phyloP scores from a whole-genome alignment of 2,113 vertebrate genomes.

The Mobula birostris region DNA sequence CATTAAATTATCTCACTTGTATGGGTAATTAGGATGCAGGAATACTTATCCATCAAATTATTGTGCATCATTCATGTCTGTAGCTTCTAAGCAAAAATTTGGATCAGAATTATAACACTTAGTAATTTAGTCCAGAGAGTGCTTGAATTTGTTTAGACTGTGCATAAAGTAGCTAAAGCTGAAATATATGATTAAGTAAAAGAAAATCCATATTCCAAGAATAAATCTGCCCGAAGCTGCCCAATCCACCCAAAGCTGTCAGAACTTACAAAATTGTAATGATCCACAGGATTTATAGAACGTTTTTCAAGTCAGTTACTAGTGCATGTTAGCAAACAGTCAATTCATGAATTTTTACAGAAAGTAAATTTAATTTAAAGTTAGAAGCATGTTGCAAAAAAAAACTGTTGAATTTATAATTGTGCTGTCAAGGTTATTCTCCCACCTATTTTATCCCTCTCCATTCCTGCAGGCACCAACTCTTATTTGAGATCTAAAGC shows the following conservation, averaged over 20 bases:
- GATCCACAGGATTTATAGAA: neutral
- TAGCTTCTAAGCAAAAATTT: neutral
- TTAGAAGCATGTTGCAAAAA: neutral
- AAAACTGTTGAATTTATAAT: neutral
- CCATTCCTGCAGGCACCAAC: neutral
- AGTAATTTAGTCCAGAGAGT: neutral
- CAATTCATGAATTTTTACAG: neutral
- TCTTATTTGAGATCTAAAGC: neutral
- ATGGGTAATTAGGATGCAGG: neutral
- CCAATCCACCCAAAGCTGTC: neutral
- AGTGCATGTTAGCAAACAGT: neutral
- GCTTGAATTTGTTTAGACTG: neutral
- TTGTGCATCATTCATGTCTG: neutral
- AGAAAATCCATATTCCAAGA: neutral
- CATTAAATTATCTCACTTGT: neutral
- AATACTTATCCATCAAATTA: neutral
- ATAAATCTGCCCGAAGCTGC: neutral
- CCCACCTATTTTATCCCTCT: too few species aligned
- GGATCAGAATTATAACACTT: neutral
- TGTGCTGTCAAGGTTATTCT: neutral
- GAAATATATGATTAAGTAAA: neutral
- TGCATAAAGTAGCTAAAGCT: neutral
- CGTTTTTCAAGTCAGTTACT: neutral
- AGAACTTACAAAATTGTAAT: neutral
- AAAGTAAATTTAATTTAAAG: slow-evolving; percentile 1